phyloP scores from a whole-genome alignment of 2,113 vertebrate genomes.

The Passer domesticus region DNA sequence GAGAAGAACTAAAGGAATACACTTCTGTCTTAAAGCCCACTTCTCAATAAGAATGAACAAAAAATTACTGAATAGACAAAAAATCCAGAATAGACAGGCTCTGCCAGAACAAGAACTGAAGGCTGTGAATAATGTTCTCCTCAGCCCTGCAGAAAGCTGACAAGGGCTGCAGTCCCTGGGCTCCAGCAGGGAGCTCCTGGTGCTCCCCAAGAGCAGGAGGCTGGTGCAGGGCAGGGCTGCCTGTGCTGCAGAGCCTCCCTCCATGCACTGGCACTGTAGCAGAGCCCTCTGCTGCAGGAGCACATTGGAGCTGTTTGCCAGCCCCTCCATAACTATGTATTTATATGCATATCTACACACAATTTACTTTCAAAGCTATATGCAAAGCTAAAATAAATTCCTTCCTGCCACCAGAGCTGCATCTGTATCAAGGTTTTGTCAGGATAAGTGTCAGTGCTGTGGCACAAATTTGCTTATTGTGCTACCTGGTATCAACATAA shows the following conservation, averaged over 20 bases:
- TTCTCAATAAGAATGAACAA: neutral
- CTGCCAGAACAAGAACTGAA: neutral
- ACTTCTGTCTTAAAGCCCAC: neutral
- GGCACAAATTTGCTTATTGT: neutral
- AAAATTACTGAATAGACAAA: neutral
- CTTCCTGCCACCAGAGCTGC: neutral
- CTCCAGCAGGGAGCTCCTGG: neutral
- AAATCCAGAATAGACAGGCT: neutral
- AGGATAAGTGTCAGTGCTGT: neutral
- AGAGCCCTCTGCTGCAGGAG: neutral
- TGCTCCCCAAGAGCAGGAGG: neutral
- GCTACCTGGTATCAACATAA: neutral
- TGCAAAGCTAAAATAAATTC: neutral
- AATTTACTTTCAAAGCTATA: neutral
- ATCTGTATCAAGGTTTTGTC: neutral
- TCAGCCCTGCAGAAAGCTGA: neutral
- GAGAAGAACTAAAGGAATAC: neutral
- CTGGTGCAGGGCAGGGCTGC: neutral
- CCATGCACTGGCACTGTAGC: fast-evolving
- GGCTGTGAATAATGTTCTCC: neutral
- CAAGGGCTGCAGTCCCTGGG: neutral
- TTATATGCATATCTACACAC: neutral
- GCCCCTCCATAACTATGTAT: too few relatives aligned
- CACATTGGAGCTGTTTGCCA: neutral
- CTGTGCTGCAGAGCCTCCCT: neutral